Percentiles rank a stretch among this genome's conserved stretches.
Evolutionary conservation across 2,888 invertebrate genomes (phyloP).

Genomic region (Drosophila vallismaia): DNA sequence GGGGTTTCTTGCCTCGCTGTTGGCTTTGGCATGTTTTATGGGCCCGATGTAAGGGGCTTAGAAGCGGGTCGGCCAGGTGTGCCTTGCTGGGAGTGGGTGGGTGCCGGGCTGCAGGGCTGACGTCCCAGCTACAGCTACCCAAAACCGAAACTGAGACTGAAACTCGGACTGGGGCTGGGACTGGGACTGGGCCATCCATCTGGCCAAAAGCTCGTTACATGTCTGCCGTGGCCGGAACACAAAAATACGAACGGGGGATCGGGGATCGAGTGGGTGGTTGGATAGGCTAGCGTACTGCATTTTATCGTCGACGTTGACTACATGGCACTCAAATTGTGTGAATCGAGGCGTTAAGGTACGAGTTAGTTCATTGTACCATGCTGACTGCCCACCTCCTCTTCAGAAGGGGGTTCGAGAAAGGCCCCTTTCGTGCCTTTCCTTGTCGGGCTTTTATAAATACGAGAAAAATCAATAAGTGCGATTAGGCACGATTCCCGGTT

Average conservation of each 20-base stretch:
- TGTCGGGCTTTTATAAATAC: conserved; percentile 65
- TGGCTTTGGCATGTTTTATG: conserved; percentile 65
- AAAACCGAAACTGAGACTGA: conserved; percentile 7
- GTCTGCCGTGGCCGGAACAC: conserved; percentile 68
- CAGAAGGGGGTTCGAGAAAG: neutral
- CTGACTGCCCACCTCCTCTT: conserved; percentile 15
- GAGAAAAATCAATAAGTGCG: conserved; percentile 77
- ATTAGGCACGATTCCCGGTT: conserved; percentile 79
- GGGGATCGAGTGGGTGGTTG: neutral
- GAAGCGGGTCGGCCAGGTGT: conserved; percentile 56
- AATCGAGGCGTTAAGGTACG: conserved; percentile 80
- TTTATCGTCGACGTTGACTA: conserved; percentile 69
- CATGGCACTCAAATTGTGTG: conserved; percentile 78
- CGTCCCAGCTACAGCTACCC: neutral
- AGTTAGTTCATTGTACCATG: conserved; percentile 79
- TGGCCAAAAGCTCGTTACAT: conserved; percentile 74
- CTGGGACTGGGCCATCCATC: conserved; percentile 62
- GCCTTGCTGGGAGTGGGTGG: conserved; percentile 1
- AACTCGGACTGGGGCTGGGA: conserved; percentile 16
- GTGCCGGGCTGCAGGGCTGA: conserved; percentile 16
- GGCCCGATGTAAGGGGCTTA: conserved; percentile 56
- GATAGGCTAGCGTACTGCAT: conserved; percentile 56
- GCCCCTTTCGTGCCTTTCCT: conserved; percentile 28
- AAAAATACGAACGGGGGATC: conserved; percentile 37
- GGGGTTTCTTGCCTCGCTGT: conserved; percentile 5